Base-by-base conservation (phyloP, 2,797 vertebrate species). In the Phataginus tricuspis region DNA sequence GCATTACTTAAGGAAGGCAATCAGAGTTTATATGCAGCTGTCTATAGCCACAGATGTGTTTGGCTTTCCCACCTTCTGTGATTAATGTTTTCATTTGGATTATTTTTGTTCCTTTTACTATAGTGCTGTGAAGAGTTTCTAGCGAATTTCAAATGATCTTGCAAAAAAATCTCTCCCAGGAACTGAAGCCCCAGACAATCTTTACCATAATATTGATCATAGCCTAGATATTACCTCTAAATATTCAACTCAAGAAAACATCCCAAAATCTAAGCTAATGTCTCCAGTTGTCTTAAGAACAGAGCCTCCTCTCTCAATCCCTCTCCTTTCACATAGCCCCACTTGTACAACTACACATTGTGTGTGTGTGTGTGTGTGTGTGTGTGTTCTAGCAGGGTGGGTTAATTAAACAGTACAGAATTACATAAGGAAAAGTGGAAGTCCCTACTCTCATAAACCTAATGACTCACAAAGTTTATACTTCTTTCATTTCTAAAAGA, bases 11-110 rank as follows among this genome's bases (percentile, higher is more conserved):
- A 97, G 39, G 90, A 96, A 94, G 89, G 94, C 96, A 97, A 90
- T 77, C 72, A 92, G 88, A n/a, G 95, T 97, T 97, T 96, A 97
- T 97, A 96, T 97, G 95, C 92, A 92, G 16, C 89, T 59, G 88
- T 95, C 95, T 49, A 93, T 88, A 49, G 9, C 77, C 95, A 94
- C 97, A 98, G 94, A 91, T 23, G 80, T 92, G 86, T 97, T 98
- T 97, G 94, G 96, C 96, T 79, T 97, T 97, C 97, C 96, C 97
- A 77, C 89, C 79, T 92, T 91, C 96, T 82, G 27, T 98, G 98
- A 97, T 96, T 97, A 82, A 98, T 96, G 96, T 96, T 95, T 95
- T 85, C 80, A 96, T n/a, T 27, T 87, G 45, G 49, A 64, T 90
- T 87, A 78, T 74, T 92, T 77, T 89, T 96, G 42, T 86, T 87